Evolutionary conservation across 1,140 invertebrate species (phyloP).

Genomic region (Drosophila lacertosa): DNA sequence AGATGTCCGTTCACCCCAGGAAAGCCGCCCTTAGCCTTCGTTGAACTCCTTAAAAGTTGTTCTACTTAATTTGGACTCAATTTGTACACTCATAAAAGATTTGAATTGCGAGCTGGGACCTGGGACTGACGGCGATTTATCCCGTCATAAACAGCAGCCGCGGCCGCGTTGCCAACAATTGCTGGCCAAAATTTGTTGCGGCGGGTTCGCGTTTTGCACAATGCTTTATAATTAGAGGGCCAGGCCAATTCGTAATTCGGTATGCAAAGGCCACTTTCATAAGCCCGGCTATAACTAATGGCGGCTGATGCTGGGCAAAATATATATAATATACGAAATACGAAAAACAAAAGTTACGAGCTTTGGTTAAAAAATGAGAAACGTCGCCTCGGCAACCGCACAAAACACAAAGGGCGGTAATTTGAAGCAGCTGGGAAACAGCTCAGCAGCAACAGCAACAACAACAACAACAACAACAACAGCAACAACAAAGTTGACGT

Average conservation of each 20-base stretch:
- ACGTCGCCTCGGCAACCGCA: conserved; percentile 60
- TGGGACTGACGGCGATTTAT: background rate
- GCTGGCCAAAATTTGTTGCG: conserved; percentile 29
- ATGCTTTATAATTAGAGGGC: conserved; percentile 37
- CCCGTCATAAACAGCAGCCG: conserved; percentile 36
- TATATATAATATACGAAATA: conserved; percentile 22
- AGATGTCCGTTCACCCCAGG: too few relatives aligned
- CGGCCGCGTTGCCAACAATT: conserved; percentile 39
- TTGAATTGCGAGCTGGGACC: conserved; percentile 22
- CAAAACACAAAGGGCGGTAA: conserved; percentile 73
- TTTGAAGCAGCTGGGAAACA: conserved; percentile 76
- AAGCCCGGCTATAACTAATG: conserved; percentile 29
- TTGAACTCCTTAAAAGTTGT: too few relatives aligned
- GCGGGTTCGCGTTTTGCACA: conserved; percentile 17
- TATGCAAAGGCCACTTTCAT: conserved; percentile 33
- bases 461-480: conserved; percentile 15
- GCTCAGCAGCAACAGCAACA: conserved; percentile 25
- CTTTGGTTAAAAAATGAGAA: conserved; percentile 58
- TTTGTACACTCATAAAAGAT: conserved; percentile 31
- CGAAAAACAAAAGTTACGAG: conserved; percentile 58
- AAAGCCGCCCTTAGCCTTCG: too few relatives aligned
- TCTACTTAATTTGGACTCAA: background rate
- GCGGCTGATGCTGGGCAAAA: conserved; percentile 16
- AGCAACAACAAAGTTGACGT: conserved; percentile 34
- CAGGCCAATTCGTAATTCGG: background rate